Conservation (phyloP, 2,888 invertebrate genomes). For the Isotomurus palustris region DNA sequence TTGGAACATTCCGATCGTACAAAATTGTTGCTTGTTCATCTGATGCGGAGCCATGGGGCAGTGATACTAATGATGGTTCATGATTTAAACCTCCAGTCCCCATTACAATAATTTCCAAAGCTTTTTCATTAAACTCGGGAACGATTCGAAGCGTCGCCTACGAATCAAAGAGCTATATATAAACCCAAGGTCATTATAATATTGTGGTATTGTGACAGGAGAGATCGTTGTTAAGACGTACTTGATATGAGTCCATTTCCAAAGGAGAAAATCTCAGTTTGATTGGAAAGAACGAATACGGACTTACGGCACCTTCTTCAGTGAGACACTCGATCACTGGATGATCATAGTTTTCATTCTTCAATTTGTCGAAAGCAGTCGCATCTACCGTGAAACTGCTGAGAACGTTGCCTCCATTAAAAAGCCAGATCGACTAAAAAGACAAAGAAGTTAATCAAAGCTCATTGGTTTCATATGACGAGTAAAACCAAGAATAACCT, state of each 20-base stretch:
- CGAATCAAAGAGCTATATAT: background rate
- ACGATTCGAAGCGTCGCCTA: constrained; percentile 24
- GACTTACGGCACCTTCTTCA: constrained; percentile 24
- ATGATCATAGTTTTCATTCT: constrained; percentile 39
- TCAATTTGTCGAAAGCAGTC: constrained; percentile 33
- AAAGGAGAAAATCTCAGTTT: constrained; percentile 40
- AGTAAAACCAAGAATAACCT: constrained; percentile 18
- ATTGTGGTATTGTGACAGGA: background rate
- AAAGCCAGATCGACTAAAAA: constrained; percentile 34
- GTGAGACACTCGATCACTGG: constrained; percentile 36
- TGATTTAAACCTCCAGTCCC: constrained; percentile 22
- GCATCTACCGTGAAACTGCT: constrained; percentile 28
- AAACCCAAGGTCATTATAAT: background rate
- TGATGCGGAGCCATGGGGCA: too few species aligned
- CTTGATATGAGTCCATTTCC: constrained; percentile 31
- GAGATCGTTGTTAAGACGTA: too few species aligned
- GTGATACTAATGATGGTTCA: too few species aligned
- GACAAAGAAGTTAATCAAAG: background rate
- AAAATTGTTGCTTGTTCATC: too few species aligned
- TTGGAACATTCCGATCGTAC: constrained; percentile 28
- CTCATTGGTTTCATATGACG: background rate
- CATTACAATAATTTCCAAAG: constrained; percentile 17
- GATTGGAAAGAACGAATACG: constrained; percentile 32
- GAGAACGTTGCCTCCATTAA: constrained; percentile 35
- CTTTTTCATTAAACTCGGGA: constrained; percentile 12